These are phyloP conservation scores for Mycalesis mineus DNA, from an alignment of 2,888 invertebrate genomes.

Conservation along the genomic window DNA sequence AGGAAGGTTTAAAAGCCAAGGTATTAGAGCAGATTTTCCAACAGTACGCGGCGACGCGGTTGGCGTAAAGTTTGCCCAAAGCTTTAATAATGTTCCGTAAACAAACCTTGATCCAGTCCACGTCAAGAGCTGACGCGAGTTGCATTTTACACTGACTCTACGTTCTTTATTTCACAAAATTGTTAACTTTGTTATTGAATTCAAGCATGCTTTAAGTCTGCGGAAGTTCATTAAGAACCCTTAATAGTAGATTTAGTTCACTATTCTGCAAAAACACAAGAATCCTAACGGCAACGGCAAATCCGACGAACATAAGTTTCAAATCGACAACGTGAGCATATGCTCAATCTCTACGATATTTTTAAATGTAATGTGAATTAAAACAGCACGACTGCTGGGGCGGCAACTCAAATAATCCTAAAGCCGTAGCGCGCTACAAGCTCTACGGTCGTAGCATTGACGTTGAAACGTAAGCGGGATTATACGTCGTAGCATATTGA, in stretches of 20 bases:
- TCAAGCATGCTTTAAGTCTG: no score
- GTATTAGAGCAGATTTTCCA: conserved; percentile 1
- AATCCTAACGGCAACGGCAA: no score
- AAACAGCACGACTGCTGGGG: not conserved
- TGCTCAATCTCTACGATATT: no score
- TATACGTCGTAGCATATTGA: not conserved
- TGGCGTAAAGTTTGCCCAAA: conserved; percentile 35
- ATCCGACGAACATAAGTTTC: no score
- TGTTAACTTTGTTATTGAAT: no score
- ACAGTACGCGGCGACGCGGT: conserved; percentile 10
- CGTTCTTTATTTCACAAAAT: no score
- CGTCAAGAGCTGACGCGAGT: conserved; percentile 11
- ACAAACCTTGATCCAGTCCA: conserved; percentile 14
- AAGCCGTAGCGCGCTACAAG: not conserved
- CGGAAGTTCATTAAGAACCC: no score
- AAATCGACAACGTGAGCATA: no score
- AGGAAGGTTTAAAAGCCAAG: not conserved
- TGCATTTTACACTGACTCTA: no score
- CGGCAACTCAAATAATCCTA: not conserved
- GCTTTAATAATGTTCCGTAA: conserved; percentile 38
- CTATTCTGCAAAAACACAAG: no score
- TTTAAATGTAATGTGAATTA: no score
- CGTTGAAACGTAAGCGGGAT: not conserved
- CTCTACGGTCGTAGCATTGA: not conserved
- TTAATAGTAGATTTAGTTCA: no score